A percentile compares a stretch with the other conserved stretches of the same genome.
Conservation (phyloP, 2,888 invertebrate species). For the Scaptomyza polygonia region DNA sequence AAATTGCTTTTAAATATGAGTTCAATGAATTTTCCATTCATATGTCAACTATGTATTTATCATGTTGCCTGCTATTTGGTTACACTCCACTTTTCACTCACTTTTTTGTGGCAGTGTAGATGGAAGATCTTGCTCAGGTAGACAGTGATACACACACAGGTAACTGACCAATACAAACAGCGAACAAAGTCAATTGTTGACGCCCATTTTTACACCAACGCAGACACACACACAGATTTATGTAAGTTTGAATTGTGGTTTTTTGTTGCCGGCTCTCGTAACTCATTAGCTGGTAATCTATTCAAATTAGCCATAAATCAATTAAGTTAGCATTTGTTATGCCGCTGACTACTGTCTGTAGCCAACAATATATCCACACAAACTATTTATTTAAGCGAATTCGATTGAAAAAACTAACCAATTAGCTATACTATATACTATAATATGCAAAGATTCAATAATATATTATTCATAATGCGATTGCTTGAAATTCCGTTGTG, state of each 20-base stretch:
- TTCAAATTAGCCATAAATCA: conserved; percentile 73
- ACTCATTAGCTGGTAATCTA: conserved; percentile 68
- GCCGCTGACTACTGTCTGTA: conserved; percentile 40
- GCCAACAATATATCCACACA: conserved; percentile 16
- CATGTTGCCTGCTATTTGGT: background rate
- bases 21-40: background rate
- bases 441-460: conserved; percentile 13
- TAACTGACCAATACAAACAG: conserved; percentile 64
- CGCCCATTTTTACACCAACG: conserved; percentile 52
- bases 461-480: conserved; percentile 6
- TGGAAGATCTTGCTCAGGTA: conserved; percentile 39
- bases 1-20: background rate
- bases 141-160: conserved; percentile 35
- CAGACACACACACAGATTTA: conserved; percentile 12
- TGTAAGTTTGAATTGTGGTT: conserved; percentile 13
- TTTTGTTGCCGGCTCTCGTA: conserved; percentile 50
- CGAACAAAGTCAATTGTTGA: conserved; percentile 42
- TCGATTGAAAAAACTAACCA: conserved; percentile 36
- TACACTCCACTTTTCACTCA: background rate
- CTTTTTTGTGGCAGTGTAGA: conserved; percentile 51
- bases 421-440: conserved; percentile 25
- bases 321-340: conserved; percentile 43
- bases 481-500: conserved; percentile 29
- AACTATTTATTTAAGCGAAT: conserved; percentile 15
- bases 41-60: background rate